A percentile compares a stretch with the other conserved stretches of the same genome.
Evolutionary conservation across 64 coral and sea anemone species (phyloP).

Genomic region (Porites australiensis): DNA sequence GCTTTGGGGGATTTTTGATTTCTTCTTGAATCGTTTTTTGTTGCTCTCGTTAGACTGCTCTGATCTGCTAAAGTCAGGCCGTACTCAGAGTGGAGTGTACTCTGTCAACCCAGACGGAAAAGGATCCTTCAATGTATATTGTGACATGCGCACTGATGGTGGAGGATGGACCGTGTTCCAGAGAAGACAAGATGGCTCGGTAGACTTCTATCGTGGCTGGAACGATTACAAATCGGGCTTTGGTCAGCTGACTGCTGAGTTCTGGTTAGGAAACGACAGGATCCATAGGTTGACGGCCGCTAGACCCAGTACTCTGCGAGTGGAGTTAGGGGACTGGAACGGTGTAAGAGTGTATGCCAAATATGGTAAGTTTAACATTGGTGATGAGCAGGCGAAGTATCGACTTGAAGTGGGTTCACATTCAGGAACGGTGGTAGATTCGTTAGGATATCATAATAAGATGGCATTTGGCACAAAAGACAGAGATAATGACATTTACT

Average conservation of each 20-base stretch:
- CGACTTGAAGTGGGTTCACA: constrained; percentile 46
- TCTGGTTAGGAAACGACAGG: constrained; percentile 23
- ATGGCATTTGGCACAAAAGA: constrained; percentile 76
- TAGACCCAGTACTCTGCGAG: constrained; percentile 28
- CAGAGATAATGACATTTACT: constrained; percentile 50
- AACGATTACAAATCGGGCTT: constrained; percentile 45
- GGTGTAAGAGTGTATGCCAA: constrained; percentile 36
- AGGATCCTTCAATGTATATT: not conserved
- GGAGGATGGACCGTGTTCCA: no score
- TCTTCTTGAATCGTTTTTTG: not conserved
- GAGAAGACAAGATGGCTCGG: no score
- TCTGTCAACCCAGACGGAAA: constrained; percentile 5
- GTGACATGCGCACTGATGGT: no score
- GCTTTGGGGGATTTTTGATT: no score
- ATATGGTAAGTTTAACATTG: constrained; percentile 45
- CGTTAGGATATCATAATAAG: constrained; percentile 48
- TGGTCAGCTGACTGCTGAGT: not conserved
- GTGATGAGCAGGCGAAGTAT: constrained; percentile 16
- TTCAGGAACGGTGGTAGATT: constrained; percentile 63
- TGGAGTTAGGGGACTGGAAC: constrained; percentile 68
- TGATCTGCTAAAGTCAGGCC: constrained; percentile 4
- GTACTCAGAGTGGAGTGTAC: constrained; percentile 1
- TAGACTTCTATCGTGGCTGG: no score
- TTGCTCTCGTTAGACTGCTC: constrained; percentile 2
- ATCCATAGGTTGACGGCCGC: not conserved